Evolutionary conservation across 2,113 vertebrate species (phyloP), one percentile per base, ranked within the genome.

Genomic region (Bothrops jararaca): DNA sequence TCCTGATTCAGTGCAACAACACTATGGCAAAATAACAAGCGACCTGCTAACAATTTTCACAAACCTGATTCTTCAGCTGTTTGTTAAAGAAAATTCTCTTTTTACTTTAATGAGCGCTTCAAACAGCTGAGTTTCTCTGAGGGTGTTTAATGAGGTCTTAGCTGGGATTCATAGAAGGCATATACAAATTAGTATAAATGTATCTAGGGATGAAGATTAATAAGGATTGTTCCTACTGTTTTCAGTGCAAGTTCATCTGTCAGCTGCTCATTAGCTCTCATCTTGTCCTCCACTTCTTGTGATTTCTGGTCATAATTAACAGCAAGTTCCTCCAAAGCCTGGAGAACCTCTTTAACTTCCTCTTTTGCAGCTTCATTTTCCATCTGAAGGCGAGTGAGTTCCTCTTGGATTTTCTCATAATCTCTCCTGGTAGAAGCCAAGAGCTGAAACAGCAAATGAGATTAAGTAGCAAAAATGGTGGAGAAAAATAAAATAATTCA

Each of bases 271-370:
- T 99, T 99, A 96, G 97, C 95, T 52, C 95, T 97, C 23, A 98
- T 97, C 93, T 98, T 98, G 95, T 98, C 98, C 95, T 99, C 98
- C 93, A 98, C 98, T 94, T 99, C 98, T 90, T 98, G 98, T 91
- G 98, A 99, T 96, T 99, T 99, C 97, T 98, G 98, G 96, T 99
- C 98, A 0, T 99, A 99, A 94, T 99, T 99, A 96, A 99, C 98
- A 26, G 99, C 99, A 91, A 99, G 97, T 95, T 99, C 99, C 93
- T 99, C 99, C 96, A 99, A 96, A 9, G 99, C 99, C 95, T 99
- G 98, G 20, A 99, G 98, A 90, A 99, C 99, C 97, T 99, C 99
- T 95, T 99, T 99, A 96, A 99, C 99, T 94, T 99, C 99, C 15
- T 98, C 98, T 96, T 99, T 99, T 0, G 98, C 98, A 4, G 99